Evolutionary conservation across 2,113 vertebrate genomes (phyloP), one percentile per base, ranked within the genome.

Genomic region (Nerophis lumbriciformis): DNA sequence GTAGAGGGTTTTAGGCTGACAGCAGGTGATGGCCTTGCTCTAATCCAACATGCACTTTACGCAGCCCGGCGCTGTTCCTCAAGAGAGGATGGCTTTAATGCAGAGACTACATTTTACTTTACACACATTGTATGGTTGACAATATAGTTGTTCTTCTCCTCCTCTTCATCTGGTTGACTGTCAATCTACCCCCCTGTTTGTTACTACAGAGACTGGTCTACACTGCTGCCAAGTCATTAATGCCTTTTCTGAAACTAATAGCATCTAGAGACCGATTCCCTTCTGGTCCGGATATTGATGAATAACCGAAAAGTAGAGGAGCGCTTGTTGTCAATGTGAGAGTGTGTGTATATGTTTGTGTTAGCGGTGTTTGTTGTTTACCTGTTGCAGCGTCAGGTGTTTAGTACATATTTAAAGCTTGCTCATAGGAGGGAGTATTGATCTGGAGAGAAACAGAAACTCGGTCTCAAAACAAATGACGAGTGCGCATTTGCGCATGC

Each of bases 331-430:
- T 61, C 7, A 5, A 10, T 14, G 5, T 19, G 52, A 37, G 53
- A 52, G 35, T 19, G 19, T 35, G 9, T 56, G 54, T 38, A 12
- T n/a, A 13, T 56, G 16, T 14, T 12, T 28, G 8, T 63, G 28
- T 28, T 28, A 28, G 28, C 28, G 1, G 47, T 71, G 61, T 65
- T 8, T 75, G 48, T 48, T 74, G 61, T 78, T 69, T 78, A 71
- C 72, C 68, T 53, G 52, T 65, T 63, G 0, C 11, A 19, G 69
- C 75, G 73, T 75, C 42, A 58, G 68, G 50, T 75, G 62, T 21
- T 66, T 11, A 68, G 44, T 83, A 56, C 70, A 74, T 72, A 76
- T 79, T 78, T 73, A 71, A 75, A 78, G 65, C 78, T 63, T 60
- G 44, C 19, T 63, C 35, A 53, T 47, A 72, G 67, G 19, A 57